A percentile compares a stretch with the other conserved stretches of the same genome.
Conservation (phyloP, 2,797 vertebrate species). For the Cheirogaleus major region DNA sequence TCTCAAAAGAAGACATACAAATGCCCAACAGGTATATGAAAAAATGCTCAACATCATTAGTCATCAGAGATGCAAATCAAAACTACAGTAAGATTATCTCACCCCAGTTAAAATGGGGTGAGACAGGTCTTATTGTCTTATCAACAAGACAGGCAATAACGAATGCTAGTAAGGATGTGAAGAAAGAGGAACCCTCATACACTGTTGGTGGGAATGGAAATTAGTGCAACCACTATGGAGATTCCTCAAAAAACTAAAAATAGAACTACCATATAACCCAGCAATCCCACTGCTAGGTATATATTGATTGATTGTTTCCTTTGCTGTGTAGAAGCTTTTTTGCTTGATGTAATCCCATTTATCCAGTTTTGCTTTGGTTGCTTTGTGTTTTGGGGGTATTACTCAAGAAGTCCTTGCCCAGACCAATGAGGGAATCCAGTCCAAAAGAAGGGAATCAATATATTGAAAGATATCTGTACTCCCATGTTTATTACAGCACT, state of each 20-base stretch:
- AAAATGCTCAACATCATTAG: too few relatives aligned
- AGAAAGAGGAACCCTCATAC: neutral
- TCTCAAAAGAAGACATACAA: too few relatives aligned
- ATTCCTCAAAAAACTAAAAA: neutral
- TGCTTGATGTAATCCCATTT: too few relatives aligned
- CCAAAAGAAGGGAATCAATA: neutral
- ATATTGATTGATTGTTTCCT: neutral
- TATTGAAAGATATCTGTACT: neutral
- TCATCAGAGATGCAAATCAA: too few relatives aligned
- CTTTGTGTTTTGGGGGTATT: too few relatives aligned
- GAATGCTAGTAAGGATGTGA: neutral
- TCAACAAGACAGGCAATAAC: neutral
- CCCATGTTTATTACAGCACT: neutral
- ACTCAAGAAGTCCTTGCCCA: too few relatives aligned
- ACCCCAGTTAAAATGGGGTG: neutral
- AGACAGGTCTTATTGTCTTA: too few relatives aligned
- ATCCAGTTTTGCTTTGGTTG: too few relatives aligned
- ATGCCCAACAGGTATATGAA: too few relatives aligned
- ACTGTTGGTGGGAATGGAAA: neutral
- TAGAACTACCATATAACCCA: neutral
- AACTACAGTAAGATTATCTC: too few relatives aligned
- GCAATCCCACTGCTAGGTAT: neutral
- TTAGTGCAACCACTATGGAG: neutral
- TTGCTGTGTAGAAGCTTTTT: too few relatives aligned
- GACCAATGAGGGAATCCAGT: too few relatives aligned